Conservation (phyloP, 1,140 invertebrate species). For the Dryas iulia region DNA sequence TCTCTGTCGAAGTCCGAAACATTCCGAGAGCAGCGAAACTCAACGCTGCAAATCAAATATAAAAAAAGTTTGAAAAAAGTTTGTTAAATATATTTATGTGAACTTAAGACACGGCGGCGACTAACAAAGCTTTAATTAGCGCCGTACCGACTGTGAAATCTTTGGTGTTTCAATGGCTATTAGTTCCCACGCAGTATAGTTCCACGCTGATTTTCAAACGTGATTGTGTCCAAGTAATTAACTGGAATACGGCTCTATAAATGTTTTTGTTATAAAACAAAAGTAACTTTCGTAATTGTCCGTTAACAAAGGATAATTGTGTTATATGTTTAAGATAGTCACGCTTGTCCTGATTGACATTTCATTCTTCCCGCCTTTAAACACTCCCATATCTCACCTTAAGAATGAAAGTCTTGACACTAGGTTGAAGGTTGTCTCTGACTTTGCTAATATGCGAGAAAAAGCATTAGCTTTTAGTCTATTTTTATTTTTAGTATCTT, state of each 20-base stretch:
- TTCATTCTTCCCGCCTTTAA: background rate
- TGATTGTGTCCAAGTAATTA: background rate
- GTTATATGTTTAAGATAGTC: background rate
- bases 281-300: background rate
- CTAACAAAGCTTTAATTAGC: conserved; percentile 8
- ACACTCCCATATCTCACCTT: no score
- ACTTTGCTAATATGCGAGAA: no score
- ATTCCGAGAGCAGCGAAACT: no score
- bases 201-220: background rate
- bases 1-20: no score
- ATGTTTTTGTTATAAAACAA: background rate
- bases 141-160: conserved; percentile 7
- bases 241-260: background rate
- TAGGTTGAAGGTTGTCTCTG: no score
- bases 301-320: background rate
- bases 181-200: conserved; percentile 3
- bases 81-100: background rate
- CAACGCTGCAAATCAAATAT: no score
- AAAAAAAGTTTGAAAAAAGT: no score
- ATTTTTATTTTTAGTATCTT: no score
- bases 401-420: no score
- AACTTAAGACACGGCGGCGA: background rate
- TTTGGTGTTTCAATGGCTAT: conserved; percentile 10
- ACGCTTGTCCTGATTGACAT: background rate
- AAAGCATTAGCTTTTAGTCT: no score